These are phyloP conservation scores for Nothura maculosa DNA, from an alignment of 2,797 vertebrate species.

Conservation along the genomic window DNA sequence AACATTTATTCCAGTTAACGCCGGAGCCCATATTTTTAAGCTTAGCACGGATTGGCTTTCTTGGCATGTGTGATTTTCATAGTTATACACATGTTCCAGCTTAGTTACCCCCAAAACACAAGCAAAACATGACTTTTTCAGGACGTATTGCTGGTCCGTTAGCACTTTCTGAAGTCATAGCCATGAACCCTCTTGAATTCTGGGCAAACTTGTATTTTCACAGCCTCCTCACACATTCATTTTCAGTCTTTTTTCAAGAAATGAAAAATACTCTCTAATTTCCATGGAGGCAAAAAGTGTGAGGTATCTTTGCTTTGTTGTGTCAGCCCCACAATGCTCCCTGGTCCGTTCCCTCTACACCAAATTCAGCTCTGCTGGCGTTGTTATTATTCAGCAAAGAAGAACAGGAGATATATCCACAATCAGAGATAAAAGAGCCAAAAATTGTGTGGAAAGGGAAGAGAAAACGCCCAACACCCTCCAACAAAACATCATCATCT, in stretches of 20 bases:
- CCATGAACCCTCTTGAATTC: neutral
- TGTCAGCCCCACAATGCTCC: neutral
- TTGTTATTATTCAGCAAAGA: neutral
- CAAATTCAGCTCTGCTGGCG: neutral
- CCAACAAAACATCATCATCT: neutral
- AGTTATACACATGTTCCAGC: neutral
- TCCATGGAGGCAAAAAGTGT: neutral
- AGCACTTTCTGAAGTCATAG: neutral
- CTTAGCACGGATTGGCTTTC: constrained; percentile 7
- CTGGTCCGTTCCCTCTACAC: neutral
- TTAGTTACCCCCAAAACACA: constrained; percentile 16
- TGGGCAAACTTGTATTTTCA: neutral
- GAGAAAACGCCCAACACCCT: neutral
- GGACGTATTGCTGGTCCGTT: neutral
- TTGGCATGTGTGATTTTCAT: neutral
- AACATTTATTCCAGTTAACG: neutral
- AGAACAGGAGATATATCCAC: neutral
- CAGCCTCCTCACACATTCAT: neutral
- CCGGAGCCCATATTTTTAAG: neutral
- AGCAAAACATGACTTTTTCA: constrained; percentile 33
- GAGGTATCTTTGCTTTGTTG: neutral
- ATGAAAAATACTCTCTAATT: neutral
- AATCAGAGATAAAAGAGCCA: neutral
- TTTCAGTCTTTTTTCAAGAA: neutral
- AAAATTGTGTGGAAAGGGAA: neutral